A percentile compares a stretch with the other conserved stretches of the same genome.
Evolutionary conservation across 2,113 vertebrate genomes (phyloP).

Genomic region (Oncorhynchus gorbuscha): DNA sequence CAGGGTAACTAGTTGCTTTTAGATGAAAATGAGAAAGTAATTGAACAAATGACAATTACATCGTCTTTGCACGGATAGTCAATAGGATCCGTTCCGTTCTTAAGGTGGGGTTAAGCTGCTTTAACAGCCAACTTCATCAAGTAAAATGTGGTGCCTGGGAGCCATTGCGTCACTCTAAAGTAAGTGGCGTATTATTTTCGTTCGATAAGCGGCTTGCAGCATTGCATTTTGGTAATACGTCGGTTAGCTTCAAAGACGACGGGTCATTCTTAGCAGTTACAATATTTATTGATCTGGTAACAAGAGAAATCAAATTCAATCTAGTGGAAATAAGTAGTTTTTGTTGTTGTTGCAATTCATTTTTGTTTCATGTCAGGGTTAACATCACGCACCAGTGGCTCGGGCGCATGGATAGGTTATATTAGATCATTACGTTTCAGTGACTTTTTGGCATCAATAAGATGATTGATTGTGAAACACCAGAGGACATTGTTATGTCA

Average conservation of each 20-base stretch:
- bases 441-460: no score
- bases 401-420: no score
- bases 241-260: slow-evolving; percentile 1
- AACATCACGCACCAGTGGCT: no score
- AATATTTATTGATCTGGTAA: slow-evolving; percentile 6
- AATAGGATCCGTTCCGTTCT: slow-evolving; percentile 41
- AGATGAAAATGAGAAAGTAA: slow-evolving; percentile 68
- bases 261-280: background rate
- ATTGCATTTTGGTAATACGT: slow-evolving; percentile 23
- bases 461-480: no score
- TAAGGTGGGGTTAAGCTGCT: slow-evolving; percentile 71
- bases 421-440: no score
- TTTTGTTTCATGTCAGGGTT: no score
- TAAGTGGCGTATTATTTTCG: slow-evolving; percentile 29
- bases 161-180: slow-evolving; percentile 45
- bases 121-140: slow-evolving; percentile 79
- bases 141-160: slow-evolving; percentile 49
- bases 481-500: no score
- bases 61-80: slow-evolving; percentile 56
- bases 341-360: no score
- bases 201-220: slow-evolving; percentile 60
- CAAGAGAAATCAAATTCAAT: background rate
- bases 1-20: slow-evolving; percentile 70
- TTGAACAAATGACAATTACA: slow-evolving; percentile 75
- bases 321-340: background rate